Base-by-base conservation (phyloP, 1,140 invertebrate species). In the Papilio polyxenes region DNA sequence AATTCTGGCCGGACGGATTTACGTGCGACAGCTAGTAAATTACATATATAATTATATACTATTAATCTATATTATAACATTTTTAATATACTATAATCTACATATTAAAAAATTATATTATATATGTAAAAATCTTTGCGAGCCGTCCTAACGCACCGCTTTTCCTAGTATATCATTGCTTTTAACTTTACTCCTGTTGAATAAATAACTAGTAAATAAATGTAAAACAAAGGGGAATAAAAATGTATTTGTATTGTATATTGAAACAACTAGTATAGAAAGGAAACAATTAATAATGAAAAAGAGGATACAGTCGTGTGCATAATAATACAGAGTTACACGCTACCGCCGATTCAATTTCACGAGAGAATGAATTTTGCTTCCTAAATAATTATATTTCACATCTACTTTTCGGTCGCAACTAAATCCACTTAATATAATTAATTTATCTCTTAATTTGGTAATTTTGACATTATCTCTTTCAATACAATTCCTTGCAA, bases 331-430 rank as follows among this genome's bases (percentile, higher is more conserved):
- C 59, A 69, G 11, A 37, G 65, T 69, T 69, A 6, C 65, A 31
- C 23, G 13, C 11, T 11, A 11, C 31, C 31, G 65, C 40, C 40
- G 40, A 11, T 37, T 37, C 65, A 69, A 69, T 69, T 69, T 69
- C 65, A 69, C 65, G 65, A 69, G 65, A 69, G 31, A 37, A 37
- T 69, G 65, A 69, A 31, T 69, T 69, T 65, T 69, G 65, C 65
- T 31, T 65, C 23, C 62, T 15, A 69, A 37, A 69, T 37, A 69
- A 69, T 69, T 69, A 69, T 69, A 69, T 17, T 69, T 31, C 23
- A 9, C 65, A 69, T 69, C 65, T 31, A 69, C 15, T 69, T 69
- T 69, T 69, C 65, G 65, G 23, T 31, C 65, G 7, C 23, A 69
- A 37, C 65, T 69, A 69, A 69, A 31, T 69, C 3, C 23, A 69